Base-by-base conservation (phyloP, 2,888 invertebrate species). In the Isoperla grammatica region DNA sequence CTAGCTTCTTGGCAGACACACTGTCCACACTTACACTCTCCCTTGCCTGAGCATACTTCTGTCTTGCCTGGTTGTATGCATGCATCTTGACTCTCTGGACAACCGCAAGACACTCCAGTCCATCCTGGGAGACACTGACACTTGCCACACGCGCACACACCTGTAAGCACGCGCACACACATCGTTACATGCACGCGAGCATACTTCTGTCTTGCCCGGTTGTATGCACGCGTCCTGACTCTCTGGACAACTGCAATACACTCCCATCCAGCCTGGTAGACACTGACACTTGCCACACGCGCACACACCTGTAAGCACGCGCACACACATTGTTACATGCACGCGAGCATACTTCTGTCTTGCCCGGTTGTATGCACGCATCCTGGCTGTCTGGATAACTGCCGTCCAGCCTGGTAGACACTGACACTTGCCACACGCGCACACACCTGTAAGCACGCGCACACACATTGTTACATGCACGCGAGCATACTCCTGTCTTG, bases 371-470 rank as follows among this genome's bases (percentile, higher is more conserved):
- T n/a, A n/a, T n/a, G n/a, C n/a, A n/a, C n/a, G n/a, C n/a, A n/a
- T n/a, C n/a, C n/a, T n/a, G n/a, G n/a, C n/a, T n/a, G n/a, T n/a
- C n/a, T n/a, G n/a, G n/a, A n/a, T n/a, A n/a, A n/a, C n/a, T n/a
- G n/a, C n/a, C n/a, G n/a, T n/a, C n/a, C n/a, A n/a, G n/a, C n/a
- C n/a, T n/a, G n/a, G n/a, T n/a, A n/a, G n/a, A n/a, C n/a, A n/a
- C n/a, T n/a, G n/a, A 75, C 98, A 99, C 67, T 82, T 81, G 3
- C 96, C 97, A 74, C 98, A 99, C 46, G 85, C 84, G 72, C 99
- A 99, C 59, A 81, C 81, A 1, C 98, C 98, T 73, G 93, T 85
- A n/a, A n/a, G n/a, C n/a, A n/a, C n/a, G n/a, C n/a, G n/a, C n/a
- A n/a, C n/a, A n/a, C n/a, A n/a, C n/a, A n/a, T n/a, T n/a, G n/a